A percentile compares a stretch with the other conserved stretches of the same genome.
These are phyloP conservation scores for Augochlorella aurata DNA, from an alignment of 2,888 invertebrate genomes.

Conservation along the genomic window DNA sequence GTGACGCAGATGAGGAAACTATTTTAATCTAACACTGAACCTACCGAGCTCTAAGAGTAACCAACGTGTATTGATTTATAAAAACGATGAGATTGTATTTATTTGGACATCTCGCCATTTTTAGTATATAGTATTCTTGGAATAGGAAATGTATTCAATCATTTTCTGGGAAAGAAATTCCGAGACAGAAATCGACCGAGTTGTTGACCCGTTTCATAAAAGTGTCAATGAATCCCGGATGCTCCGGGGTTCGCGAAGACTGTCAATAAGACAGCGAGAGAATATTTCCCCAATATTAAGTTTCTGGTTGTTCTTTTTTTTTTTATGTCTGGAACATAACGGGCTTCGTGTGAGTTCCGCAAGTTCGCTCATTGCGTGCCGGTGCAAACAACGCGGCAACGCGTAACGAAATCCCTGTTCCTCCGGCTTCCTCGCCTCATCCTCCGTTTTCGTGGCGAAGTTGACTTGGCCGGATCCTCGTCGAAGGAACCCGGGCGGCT, in stretches of 20 bases:
- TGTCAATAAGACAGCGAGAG: neutral
- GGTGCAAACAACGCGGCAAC: conserved; percentile 50
- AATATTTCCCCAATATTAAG: neutral
- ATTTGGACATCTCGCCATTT: no score
- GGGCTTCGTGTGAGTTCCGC: conserved; percentile 52
- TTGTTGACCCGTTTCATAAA: neutral
- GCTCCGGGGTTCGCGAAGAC: neutral
- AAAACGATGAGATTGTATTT: no score
- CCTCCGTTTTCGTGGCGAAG: conserved; percentile 45
- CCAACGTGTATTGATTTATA: no score
- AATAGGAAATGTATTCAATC: no score
- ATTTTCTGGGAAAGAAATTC: no score
- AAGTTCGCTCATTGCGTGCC: conserved; percentile 49
- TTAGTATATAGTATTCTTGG: no score
- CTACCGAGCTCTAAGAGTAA: no score
- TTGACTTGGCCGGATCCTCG: conserved; percentile 44
- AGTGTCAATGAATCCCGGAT: neutral
- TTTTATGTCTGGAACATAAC: conserved; percentile 17
- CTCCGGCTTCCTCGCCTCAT: conserved; percentile 25
- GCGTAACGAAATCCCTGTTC: conserved; percentile 59
- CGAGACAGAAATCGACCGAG: neutral
- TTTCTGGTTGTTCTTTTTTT: neutral
- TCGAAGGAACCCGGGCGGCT: neutral
- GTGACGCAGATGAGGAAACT: no score
- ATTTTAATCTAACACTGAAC: no score